Percentiles rank a stretch among this genome's conserved stretches.
Conservation (phyloP, 2,888 invertebrate genomes). For the Dryomyza anilis region DNA sequence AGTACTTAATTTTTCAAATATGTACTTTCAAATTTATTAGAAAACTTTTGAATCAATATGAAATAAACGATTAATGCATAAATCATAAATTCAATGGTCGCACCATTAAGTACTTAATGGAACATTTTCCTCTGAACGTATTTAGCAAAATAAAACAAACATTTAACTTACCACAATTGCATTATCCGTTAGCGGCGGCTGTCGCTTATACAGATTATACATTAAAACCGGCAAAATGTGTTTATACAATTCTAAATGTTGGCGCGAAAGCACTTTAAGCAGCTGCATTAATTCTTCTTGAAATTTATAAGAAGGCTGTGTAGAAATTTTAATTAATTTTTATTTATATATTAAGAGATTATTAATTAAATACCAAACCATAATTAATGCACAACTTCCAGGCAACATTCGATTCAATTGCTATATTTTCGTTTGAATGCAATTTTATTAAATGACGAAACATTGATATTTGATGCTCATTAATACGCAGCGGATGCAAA, state of each 20-base stretch:
- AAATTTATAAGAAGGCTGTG: conserved; percentile 26
- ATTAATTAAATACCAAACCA: conserved; percentile 36
- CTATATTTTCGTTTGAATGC: conserved; percentile 26
- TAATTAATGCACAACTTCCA: conserved; percentile 39
- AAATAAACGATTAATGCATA: too few species aligned
- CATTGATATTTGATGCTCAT: conserved; percentile 33
- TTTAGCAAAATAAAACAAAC: too few species aligned
- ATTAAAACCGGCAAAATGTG: conserved; percentile 32
- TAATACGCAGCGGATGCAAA: conserved; percentile 26
- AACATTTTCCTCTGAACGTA: too few species aligned
- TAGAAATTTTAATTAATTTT: neutral
- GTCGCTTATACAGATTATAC: conserved; percentile 34
- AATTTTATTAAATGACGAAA: conserved; percentile 29
- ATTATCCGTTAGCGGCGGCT: conserved; percentile 23
- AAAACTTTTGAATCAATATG: too few species aligned
- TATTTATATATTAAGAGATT: neutral
- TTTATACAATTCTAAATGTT: conserved; percentile 30
- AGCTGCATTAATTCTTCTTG: conserved; percentile 28
- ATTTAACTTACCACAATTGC: conserved; percentile 29
- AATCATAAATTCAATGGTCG: too few species aligned
- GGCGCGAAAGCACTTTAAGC: conserved; percentile 28
- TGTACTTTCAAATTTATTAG: too few species aligned
- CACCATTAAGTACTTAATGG: too few species aligned
- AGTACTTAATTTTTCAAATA: too few species aligned
- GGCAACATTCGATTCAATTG: conserved; percentile 27